A percentile compares a stretch with the other conserved stretches of the same genome.
Conservation (phyloP, 1,140 invertebrate genomes). For the Daktulosphaira vitifoliae region DNA sequence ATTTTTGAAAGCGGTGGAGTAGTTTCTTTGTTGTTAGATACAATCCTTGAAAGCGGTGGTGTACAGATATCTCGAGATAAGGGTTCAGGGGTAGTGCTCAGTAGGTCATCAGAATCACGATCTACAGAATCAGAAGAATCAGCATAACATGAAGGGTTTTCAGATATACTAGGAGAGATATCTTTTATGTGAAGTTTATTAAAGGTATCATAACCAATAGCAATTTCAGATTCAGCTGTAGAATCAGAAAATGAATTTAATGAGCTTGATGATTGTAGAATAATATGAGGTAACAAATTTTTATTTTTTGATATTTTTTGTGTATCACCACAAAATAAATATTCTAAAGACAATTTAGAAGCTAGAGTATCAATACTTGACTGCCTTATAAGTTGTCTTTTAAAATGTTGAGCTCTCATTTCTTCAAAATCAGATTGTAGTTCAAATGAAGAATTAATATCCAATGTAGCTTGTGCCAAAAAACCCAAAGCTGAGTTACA, state of each 20-base stretch:
- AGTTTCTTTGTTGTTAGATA: neutral
- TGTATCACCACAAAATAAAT: conserved; percentile 7
- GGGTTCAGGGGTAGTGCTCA: conserved; percentile 12
- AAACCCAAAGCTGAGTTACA: conserved; percentile 27
- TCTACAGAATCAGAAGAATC: conserved; percentile 9
- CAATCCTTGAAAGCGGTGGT: conserved; percentile 19
- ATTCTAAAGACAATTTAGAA: conserved; percentile 27
- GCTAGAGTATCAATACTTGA: conserved; percentile 6
- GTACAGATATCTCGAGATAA: neutral
- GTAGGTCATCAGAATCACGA: conserved; percentile 19
- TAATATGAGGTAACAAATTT: conserved; percentile 9
- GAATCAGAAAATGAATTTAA: conserved; percentile 30
- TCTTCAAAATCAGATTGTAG: conserved; percentile 19
- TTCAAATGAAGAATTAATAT: conserved; percentile 24
- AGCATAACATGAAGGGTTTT: conserved; percentile 18
- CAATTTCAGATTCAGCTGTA: conserved; percentile 17
- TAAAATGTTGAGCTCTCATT: neutral
- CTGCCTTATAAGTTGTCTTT: neutral
- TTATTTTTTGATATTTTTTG: neutral
- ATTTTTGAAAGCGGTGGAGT: conserved; percentile 21
- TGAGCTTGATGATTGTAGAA: conserved; percentile 13
- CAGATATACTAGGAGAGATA: conserved; percentile 12
- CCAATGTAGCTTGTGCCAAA: conserved; percentile 20
- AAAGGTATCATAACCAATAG: neutral
- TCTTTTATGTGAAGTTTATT: conserved; percentile 14